These are phyloP conservation scores for Drosophila borealis DNA, from an alignment of 2,888 invertebrate genomes.

Conservation along the genomic window DNA sequence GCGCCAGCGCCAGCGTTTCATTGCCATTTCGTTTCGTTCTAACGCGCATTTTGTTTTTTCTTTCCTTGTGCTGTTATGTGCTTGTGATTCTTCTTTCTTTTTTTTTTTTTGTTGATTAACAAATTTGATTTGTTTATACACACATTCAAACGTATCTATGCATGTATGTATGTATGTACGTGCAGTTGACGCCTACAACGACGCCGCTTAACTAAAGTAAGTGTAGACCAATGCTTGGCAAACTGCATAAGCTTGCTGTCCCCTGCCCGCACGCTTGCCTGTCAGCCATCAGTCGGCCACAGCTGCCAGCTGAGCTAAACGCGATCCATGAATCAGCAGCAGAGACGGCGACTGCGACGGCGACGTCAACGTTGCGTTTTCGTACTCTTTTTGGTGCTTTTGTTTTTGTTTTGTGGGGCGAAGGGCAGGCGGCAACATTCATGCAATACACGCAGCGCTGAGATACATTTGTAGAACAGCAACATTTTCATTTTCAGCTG, in stretches of 20 bases:
- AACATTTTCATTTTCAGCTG: conserved; percentile 4
- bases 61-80: conserved; percentile 33
- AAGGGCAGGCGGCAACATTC: conserved; percentile 36
- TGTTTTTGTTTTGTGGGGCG: conserved; percentile 18
- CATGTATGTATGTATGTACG: neutral
- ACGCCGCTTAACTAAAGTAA: conserved; percentile 36
- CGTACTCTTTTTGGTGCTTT: conserved; percentile 17
- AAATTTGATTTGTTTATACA: conserved; percentile 30
- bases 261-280: neutral
- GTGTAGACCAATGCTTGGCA: conserved; percentile 39
- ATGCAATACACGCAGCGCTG: conserved; percentile 46
- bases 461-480: conserved; percentile 52
- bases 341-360: conserved; percentile 20
- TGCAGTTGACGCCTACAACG: conserved; percentile 3
- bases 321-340: conserved; percentile 52
- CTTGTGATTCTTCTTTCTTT: conserved; percentile 12
- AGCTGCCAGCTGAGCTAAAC: conserved; percentile 53
- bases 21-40: conserved; percentile 39
- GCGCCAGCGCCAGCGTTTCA: conserved; percentile 48
- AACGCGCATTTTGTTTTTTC: conserved; percentile 41
- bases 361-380: conserved; percentile 35
- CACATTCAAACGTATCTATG: conserved; percentile 3
- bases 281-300: conserved; percentile 11
- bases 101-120: conserved; percentile 21
- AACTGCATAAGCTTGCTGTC: conserved; percentile 30